A percentile compares a stretch with the other conserved stretches of the same genome.
phyloP scores from a whole-genome alignment of 2,113 vertebrate genomes.

The Grammomys dolichurus region DNA sequence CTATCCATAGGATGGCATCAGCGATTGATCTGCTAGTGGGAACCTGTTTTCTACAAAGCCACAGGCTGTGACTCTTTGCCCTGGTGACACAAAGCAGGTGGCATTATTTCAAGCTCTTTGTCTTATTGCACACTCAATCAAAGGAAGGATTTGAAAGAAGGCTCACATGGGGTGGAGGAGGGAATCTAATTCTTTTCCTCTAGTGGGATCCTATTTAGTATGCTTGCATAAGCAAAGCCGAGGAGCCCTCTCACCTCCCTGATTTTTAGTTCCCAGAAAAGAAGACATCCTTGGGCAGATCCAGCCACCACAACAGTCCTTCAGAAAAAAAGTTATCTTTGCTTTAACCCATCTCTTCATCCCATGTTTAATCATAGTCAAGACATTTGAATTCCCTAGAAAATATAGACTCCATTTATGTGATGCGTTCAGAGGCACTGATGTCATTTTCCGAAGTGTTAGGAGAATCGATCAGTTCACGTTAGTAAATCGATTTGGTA shows the following conservation, averaged over 20 bases:
- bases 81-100: background rate
- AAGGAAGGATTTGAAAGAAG: conserved; percentile 9
- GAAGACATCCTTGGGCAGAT: background rate
- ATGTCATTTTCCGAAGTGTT: background rate
- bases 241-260: background rate
- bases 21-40: background rate
- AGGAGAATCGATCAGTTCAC: background rate
- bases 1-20: background rate
- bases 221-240: background rate
- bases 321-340: background rate
- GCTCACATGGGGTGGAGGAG: background rate
- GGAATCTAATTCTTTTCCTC: conserved; percentile 16
- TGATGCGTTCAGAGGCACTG: conserved; percentile 48
- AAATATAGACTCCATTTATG: conserved; percentile 53
- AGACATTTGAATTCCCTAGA: conserved; percentile 46
- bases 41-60: background rate
- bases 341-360: background rate
- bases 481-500: conserved; percentile 30
- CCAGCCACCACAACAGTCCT: background rate
- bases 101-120: background rate
- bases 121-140: conserved; percentile 13
- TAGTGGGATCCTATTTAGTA: background rate
- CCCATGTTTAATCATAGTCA: background rate
- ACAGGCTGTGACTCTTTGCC: background rate
- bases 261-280: background rate